Base-by-base conservation (phyloP, 2,113 vertebrate species). In the Python bivittatus region DNA sequence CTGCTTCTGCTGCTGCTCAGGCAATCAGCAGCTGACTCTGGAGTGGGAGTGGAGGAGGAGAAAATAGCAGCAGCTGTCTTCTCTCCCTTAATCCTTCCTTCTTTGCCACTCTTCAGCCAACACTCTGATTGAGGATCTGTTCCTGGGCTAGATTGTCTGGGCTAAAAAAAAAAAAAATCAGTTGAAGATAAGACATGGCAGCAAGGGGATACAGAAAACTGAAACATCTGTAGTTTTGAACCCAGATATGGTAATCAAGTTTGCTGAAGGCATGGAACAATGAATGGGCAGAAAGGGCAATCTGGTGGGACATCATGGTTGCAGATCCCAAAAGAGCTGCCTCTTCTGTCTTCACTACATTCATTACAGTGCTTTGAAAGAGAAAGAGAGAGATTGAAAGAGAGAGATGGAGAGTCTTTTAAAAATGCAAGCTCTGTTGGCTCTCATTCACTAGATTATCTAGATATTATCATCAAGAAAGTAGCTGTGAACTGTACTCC, bases 401-500 rank as follows among this genome's bases (percentile, higher is more conserved):
- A n/a, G 42, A 84, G 23, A 22, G 79, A 42, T 84, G 20, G 38
- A 56, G 27, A 29, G 52, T 27, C 58, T 68, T 91, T 68, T 72
- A 38, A 56, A 72, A 56, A 33, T 29, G 1, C 13, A 91, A 87
- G 12, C 29, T 68, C 4, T 29, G 44, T 33, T 33, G 11, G 29
- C 8, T 6, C 17, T 79, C 20, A 13, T 22, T 20, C 11, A 64
- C 58, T 83, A 38, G 72, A 68, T 20, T 11, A 23, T 27, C 52
- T 25, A 72, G 25, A 53, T 25, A 17, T n/a, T 9, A 57, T 11
- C 48, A 8, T 10, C 6, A 23, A 95, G 44, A 92, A 84, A 68
- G 48, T 42, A 83, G 95, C 20, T 68, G 25, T n/a, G 90, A n/a
- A 42, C n/a, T 11, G 87, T 92, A 92, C 27, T 91, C 57, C 1